Base-by-base conservation (phyloP, 2,888 invertebrate genomes). In the Ornithoptera priamus region DNA sequence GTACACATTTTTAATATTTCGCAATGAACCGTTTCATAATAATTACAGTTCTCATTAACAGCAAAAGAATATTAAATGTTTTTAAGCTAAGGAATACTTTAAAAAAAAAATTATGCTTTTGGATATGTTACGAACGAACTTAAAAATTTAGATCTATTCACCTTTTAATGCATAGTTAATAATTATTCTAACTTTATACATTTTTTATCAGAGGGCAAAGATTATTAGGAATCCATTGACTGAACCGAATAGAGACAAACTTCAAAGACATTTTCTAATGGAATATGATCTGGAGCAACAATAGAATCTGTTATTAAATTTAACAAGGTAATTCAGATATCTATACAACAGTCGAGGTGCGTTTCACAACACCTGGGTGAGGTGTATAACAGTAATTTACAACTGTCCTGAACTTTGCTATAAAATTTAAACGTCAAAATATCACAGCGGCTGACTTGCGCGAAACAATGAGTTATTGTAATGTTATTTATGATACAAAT, bases 331-430 rank as follows among this genome's bases (percentile, higher is more conserved):
- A 58, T 63, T 68, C 30, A 63, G 36, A 63, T 59, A 63, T 58
- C 15, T 62, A 46, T 58, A 50, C 17, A 42, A 1, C 39, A 60
- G 17, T 24, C 62, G 60, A 67, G 78, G 73, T 81, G 79, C 78
- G 81, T 82, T 78, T 77, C 69, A 74, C 73, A 78, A 81, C 75
- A 82, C 81, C 78, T 78, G 79, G 80, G 77, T 80, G 80, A 80
- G 80, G 80, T 82, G 74, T 70, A 66, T 57, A 75, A 79, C 80
- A 42, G 62, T 70, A 24, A 85, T 86, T 84, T 86, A 85, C 83
- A 79, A 74, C 71, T 77, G 72, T 79, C 72, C 80, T 88, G 86
- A 87, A 86, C 87, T 88, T 87, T 87, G 78, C 74, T 70, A 73
- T 72, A 76, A 78, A 79, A 76, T 80, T 80, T 75, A 77, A 75